Evolutionary conservation across 1,140 invertebrate species (phyloP).

Genomic region (Ganaspis sp.): DNA sequence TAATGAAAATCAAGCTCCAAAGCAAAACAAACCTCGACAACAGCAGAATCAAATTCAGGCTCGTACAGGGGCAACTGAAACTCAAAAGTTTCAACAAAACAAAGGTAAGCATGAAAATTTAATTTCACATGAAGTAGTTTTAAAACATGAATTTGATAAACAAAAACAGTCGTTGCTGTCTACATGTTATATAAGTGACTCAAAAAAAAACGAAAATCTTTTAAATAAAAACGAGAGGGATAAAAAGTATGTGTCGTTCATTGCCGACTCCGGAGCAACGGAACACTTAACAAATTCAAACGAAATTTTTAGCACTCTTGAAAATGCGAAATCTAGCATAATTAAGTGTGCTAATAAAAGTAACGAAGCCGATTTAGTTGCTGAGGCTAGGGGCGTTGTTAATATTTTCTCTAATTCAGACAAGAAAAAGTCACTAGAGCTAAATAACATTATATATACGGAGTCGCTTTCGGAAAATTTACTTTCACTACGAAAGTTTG

Average conservation of each 20-base stretch:
- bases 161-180: too few species aligned
- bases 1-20: too few species aligned
- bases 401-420: neutral
- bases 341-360: conserved; percentile 45
- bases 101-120: too few species aligned
- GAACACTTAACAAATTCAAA: conserved; percentile 4
- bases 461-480: conserved; percentile 31
- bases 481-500: conserved; percentile 25
- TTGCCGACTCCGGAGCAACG: conserved; percentile 2
- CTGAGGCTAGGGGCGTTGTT: conserved; percentile 18
- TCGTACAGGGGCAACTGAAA: too few species aligned
- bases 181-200: too few species aligned
- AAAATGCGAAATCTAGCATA: neutral
- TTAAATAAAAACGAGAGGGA: too few species aligned
- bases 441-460: conserved; percentile 28
- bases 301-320: neutral
- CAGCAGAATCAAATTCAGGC: too few species aligned
- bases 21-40: too few species aligned
- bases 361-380: conserved; percentile 3
- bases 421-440: neutral
- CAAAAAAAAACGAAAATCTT: too few species aligned
- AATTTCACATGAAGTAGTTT: too few species aligned
- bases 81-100: too few species aligned
- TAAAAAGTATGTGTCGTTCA: neutral
- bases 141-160: too few species aligned